Evolutionary conservation across 2,797 vertebrate species (phyloP).

Genomic region (Lithobates pipiens): DNA sequence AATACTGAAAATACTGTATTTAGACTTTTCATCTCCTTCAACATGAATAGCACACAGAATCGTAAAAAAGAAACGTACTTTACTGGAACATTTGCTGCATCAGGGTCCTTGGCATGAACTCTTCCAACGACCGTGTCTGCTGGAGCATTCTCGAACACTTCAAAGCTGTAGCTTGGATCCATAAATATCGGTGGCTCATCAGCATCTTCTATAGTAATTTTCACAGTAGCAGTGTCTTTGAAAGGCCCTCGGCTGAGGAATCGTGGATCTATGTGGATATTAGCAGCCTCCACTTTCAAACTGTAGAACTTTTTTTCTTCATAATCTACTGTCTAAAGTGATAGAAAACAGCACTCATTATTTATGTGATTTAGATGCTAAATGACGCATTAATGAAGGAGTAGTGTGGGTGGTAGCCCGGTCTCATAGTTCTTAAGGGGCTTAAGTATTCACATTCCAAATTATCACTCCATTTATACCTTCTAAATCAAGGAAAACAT

Average conservation of each 20-base stretch:
- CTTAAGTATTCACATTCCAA: neutral
- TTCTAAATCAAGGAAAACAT: neutral
- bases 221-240: constrained; percentile 93
- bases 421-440: neutral
- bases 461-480: neutral
- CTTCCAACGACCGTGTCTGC: constrained; percentile 88
- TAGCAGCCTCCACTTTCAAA: constrained; percentile 93
- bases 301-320: constrained; percentile 91
- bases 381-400: neutral
- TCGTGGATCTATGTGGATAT: constrained; percentile 87
- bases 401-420: neutral
- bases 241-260: constrained; percentile 93
- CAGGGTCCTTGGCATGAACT: constrained; percentile 95
- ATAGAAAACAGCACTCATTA: constrained; percentile 41
- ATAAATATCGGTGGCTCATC: constrained; percentile 93
- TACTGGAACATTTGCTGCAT: constrained; percentile 90
- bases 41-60: neutral
- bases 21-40: neutral
- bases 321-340: constrained; percentile 88
- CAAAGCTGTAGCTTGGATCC: constrained; percentile 85
- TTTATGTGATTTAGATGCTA: neutral
- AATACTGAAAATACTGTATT: neutral
- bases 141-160: constrained; percentile 93
- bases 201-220: constrained; percentile 91
- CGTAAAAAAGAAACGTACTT: constrained; percentile 75